A percentile compares a stretch with the other conserved stretches of the same genome.
phyloP scores from a whole-genome alignment of 2,113 vertebrate genomes.

The Monopterus albus region DNA sequence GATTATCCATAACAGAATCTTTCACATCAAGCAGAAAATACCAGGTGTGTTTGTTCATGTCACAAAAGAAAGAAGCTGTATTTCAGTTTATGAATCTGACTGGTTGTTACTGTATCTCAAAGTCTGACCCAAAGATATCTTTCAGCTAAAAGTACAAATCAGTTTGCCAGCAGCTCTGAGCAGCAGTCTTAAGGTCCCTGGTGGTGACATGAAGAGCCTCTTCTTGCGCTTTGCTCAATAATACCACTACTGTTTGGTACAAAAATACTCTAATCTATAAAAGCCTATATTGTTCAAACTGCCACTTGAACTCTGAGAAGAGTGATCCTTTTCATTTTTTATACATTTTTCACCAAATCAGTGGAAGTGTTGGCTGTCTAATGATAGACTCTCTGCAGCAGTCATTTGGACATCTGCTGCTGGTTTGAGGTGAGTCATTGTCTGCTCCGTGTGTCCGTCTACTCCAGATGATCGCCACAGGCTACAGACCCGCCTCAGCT shows the following conservation, averaged over 20 bases:
- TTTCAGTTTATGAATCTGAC: neutral
- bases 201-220: slow-evolving; percentile 17
- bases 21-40: neutral
- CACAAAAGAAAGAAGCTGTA: neutral
- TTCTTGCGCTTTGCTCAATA: slow-evolving; percentile 5
- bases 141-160: slow-evolving; percentile 12
- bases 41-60: neutral
- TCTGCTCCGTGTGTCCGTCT: slow-evolving; percentile 51
- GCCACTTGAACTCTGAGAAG: slow-evolving; percentile 58
- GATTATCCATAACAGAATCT: neutral
- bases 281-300: slow-evolving; percentile 51
- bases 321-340: slow-evolving; percentile 1
- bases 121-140: slow-evolving; percentile 8
- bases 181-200: slow-evolving; percentile 31
- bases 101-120: slow-evolving; percentile 18
- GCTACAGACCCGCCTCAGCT: slow-evolving; percentile 69
- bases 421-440: slow-evolving; percentile 63
- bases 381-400: slow-evolving; percentile 62
- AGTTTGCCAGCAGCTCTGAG: slow-evolving; percentile 9
- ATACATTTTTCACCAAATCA: slow-evolving; percentile 40
- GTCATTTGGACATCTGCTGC: slow-evolving; percentile 67
- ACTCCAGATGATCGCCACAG: slow-evolving; percentile 68
- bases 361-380: slow-evolving; percentile 32
- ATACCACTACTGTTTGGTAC: slow-evolving; percentile 19
- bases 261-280: slow-evolving; percentile 42